These are phyloP conservation scores for Entomyzon cyanotis DNA, from an alignment of 2,113 vertebrate genomes.

Conservation along the genomic window DNA sequence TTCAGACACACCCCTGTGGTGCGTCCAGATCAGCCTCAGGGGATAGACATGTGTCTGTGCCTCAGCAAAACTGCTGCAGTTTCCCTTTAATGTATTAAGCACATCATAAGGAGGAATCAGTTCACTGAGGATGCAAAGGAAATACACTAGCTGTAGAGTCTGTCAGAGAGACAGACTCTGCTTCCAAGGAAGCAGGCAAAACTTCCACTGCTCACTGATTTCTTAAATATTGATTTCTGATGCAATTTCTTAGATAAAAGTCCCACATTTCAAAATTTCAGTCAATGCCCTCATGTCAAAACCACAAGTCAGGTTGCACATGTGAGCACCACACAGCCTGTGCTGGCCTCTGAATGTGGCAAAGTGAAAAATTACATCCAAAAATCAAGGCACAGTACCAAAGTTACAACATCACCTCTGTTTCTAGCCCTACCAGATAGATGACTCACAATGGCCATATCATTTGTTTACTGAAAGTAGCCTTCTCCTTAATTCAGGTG, in stretches of 20 bases:
- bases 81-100: background rate
- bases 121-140: background rate
- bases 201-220: background rate
- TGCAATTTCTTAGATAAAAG: background rate
- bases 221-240: background rate
- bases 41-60: background rate
- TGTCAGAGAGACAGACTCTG: background rate
- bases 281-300: background rate
- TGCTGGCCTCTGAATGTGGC: background rate
- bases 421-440: background rate
- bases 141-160: background rate
- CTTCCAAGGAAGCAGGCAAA: background rate
- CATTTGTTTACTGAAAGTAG: background rate
- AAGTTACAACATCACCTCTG: background rate
- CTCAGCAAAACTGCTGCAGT: background rate
- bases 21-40: background rate
- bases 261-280: background rate
- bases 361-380: background rate
- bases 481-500: background rate
- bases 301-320: background rate
- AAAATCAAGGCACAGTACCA: background rate
- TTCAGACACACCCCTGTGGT: background rate
- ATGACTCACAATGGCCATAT: background rate
- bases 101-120: background rate
- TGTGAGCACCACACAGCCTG: background rate